phyloP scores from a whole-genome alignment of 1,140 invertebrate genomes.

The Saxidomus purpurata region DNA sequence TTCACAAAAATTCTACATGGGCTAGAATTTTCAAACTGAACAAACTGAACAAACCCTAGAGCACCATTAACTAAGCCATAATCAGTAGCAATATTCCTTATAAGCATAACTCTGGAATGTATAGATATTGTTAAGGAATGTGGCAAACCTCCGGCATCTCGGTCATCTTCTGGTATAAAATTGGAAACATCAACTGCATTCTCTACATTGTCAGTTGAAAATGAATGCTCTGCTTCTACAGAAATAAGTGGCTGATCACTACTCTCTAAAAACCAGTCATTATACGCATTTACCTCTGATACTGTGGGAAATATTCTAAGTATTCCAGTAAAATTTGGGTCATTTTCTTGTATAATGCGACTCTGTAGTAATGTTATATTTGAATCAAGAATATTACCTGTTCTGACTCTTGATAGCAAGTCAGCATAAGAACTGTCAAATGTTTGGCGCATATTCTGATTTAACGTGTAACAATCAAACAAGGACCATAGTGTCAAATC shows the following conservation, averaged over 20 bases:
- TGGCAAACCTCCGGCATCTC: neutral
- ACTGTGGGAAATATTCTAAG: neutral
- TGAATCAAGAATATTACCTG: neutral
- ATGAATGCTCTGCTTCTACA: too few species aligned
- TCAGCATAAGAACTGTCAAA: neutral
- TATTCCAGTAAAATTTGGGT: neutral
- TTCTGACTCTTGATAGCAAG: neutral
- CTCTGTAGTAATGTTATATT: neutral
- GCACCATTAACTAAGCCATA: slow-evolving; percentile 56
- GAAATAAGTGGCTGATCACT: too few species aligned
- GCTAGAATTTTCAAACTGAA: neutral
- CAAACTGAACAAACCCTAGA: slow-evolving; percentile 37
- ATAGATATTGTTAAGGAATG: neutral
- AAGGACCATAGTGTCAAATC: neutral
- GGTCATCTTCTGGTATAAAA: neutral
- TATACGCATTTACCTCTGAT: neutral
- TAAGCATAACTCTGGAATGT: neutral
- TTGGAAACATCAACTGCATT: neutral
- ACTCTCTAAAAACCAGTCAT: too few species aligned
- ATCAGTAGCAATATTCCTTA: neutral
- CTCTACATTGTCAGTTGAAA: too few species aligned
- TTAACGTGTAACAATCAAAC: neutral
- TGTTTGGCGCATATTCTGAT: neutral
- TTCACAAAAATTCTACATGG: neutral
- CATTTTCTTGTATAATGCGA: neutral